A percentile compares a stretch with the other conserved stretches of the same genome.
These are phyloP conservation scores for Ageneiosus marmoratus DNA, from an alignment of 2,113 vertebrate genomes.

Conservation along the genomic window DNA sequence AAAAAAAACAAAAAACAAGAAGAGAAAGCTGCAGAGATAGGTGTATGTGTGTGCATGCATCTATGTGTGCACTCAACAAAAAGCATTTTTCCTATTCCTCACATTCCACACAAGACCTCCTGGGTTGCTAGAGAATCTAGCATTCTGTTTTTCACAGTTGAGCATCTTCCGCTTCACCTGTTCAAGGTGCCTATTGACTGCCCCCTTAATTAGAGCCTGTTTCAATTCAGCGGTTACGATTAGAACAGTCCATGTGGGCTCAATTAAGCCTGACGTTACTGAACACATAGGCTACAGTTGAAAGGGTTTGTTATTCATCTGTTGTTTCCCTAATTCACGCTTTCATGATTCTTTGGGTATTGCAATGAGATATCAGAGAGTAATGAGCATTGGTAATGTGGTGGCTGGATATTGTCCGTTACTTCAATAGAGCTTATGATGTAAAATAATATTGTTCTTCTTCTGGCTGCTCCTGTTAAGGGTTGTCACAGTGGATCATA, in stretches of 20 bases:
- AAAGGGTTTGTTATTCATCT: constrained; percentile 30
- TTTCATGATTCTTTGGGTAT: not conserved
- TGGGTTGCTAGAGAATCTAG: constrained; percentile 41
- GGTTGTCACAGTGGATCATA: too few relatives aligned
- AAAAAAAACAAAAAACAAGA: constrained; percentile 45
- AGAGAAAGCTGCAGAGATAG: constrained; percentile 14
- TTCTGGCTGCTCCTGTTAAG: too few relatives aligned
- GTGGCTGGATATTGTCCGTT: not conserved
- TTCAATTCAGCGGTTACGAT: constrained; percentile 29
- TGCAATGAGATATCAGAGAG: not conserved
- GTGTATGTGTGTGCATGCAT: constrained; percentile 26
- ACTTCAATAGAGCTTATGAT: not conserved
- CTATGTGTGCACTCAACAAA: constrained; percentile 27
- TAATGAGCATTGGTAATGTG: not conserved
- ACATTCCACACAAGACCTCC: constrained; percentile 34
- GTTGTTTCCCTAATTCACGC: constrained; percentile 23
- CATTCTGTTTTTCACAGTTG: constrained; percentile 39
- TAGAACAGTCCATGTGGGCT: constrained; percentile 25
- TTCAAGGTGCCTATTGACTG: constrained; percentile 37
- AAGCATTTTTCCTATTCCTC: constrained; percentile 9
- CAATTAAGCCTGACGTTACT: constrained; percentile 40
- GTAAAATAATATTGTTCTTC: too few relatives aligned
- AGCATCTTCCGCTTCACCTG: constrained; percentile 40
- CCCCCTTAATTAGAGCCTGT: constrained; percentile 40
- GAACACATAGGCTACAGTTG: constrained; percentile 36